Evolutionary conservation across 2,888 invertebrate species (phyloP).

Genomic region (Phlogophora meticulosa): DNA sequence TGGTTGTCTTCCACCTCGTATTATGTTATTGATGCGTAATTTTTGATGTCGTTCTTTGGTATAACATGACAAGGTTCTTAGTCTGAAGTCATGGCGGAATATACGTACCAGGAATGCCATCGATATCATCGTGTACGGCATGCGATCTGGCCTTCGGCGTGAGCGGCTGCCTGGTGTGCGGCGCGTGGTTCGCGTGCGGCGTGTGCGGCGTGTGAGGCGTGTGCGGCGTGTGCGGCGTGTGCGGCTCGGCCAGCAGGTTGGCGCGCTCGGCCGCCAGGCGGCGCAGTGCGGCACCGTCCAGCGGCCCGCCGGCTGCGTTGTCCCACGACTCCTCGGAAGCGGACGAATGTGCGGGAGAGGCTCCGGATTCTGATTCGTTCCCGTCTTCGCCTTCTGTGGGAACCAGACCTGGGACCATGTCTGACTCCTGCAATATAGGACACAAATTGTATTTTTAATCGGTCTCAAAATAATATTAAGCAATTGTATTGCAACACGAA

Average conservation of each 20-base stretch:
- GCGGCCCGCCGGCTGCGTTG: constrained; percentile 91
- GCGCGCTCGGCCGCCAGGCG: constrained; percentile 90
- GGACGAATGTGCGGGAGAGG: constrained; percentile 83
- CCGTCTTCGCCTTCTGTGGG: constrained; percentile 26
- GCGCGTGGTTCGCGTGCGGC: background rate
- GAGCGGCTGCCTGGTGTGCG: constrained; percentile 14
- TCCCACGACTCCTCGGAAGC: constrained; percentile 89
- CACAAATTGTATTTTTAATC: background rate
- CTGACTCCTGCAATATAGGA: constrained; percentile 37
- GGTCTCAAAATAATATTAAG: background rate
- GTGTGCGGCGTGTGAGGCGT: no score
- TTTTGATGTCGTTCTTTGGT: no score
- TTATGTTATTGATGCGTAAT: no score
- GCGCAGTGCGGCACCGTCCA: constrained; percentile 95
- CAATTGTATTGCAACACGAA: no score
- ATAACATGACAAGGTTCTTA: no score
- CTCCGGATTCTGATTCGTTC: constrained; percentile 61
- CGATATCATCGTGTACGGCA: constrained; percentile 73
- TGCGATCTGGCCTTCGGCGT: constrained; percentile 5
- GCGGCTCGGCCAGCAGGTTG: constrained; percentile 48
- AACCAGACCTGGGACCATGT: constrained; percentile 28
- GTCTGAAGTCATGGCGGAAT: no score
- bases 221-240: no score
- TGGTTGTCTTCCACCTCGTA: no score
- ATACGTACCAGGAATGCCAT: constrained; percentile 78